Percentiles rank a stretch among this genome's conserved stretches.
Evolutionary conservation across 2,797 vertebrate species (phyloP).

Genomic region (Leptatherina wallacei): DNA sequence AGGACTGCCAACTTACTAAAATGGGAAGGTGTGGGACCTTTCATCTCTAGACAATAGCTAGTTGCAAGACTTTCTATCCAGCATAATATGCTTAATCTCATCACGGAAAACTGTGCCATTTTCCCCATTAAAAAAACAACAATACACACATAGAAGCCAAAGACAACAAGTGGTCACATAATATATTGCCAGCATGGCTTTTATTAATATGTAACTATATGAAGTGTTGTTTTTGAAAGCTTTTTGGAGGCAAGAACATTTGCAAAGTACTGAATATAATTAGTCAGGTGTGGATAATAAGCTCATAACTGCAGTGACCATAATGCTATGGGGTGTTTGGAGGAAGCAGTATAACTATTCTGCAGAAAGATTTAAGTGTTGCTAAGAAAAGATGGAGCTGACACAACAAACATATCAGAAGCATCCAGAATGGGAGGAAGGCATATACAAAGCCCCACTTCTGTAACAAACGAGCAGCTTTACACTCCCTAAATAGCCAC

Average conservation of each 20-base stretch:
- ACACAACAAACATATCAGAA: constrained; percentile 77
- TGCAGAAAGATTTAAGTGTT: constrained; percentile 45
- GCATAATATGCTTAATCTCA: too few relatives aligned
- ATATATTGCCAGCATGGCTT: neutral
- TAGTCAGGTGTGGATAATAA: constrained; percentile 68
- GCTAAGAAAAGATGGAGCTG: constrained; percentile 61
- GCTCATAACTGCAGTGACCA: constrained; percentile 63
- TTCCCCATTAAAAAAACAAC: too few relatives aligned
- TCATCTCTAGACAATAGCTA: too few relatives aligned
- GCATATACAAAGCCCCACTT: constrained; percentile 47
- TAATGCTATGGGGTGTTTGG: constrained; percentile 56
- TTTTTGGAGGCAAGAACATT: neutral
- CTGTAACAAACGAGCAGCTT: constrained; percentile 69
- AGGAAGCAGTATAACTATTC: constrained; percentile 41
- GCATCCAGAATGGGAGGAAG: constrained; percentile 64
- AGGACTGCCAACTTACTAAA: too few relatives aligned
- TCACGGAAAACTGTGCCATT: too few relatives aligned
- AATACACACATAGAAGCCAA: too few relatives aligned
- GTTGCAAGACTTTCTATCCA: too few relatives aligned
- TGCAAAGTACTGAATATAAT: constrained; percentile 9
- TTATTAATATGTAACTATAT: neutral
- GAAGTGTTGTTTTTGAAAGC: neutral
- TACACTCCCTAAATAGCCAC: constrained; percentile 68
- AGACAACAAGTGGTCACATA: neutral
- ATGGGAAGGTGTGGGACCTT: too few relatives aligned